Evolutionary conservation across 2,797 vertebrate species (phyloP), one percentile per base, ranked within the genome.

Genomic region (Darevskia mixta): DNA sequence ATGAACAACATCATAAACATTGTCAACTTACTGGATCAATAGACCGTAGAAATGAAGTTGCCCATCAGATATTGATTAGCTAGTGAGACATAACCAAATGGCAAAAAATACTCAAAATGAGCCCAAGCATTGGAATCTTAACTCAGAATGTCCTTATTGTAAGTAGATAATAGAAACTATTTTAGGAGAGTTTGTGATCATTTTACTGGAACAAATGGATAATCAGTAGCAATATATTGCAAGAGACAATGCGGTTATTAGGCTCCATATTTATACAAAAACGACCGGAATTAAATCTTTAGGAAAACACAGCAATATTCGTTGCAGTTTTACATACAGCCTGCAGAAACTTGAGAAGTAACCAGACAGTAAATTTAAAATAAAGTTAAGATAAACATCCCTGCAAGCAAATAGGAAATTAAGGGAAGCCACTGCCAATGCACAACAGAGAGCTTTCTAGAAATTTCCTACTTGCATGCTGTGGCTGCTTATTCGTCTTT

Each of bases 401-500:
- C 71, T 75, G 35, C 69, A 75, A 45, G 79, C 79, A 45, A 75
- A 43, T 66, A 38, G 71, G 41, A 41, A 76, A 81, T 69, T 77
- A 81, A 82, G 11, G 15, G 15, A 75, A 69, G 18, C 15, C 11
- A 43, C 29, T 29, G 61, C 25, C 76, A 69, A 81, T 45, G 43
- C 32, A 38, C 18, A 76, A 6, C 79, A 64, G 15, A 84, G 55
- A 67, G 55, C 82, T 86, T 94, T 86, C 32, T 55, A 76, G 71
- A 86, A 66, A 83, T 89, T 85, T 90, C 87, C 90, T 43, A 81
- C 81, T 76, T 81, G 71, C 79, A 83, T 76, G 82, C 71, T 58
- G 5, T 49, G 29, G 75, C 71, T 85, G 64, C 23, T 79, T 8
- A 64, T 73, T 72, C 45, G 13, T 80, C 29, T 77, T 86, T 66